Percentiles rank a stretch among this genome's conserved stretches.
These are phyloP conservation scores for Cephalopholis sonnerati DNA, from an alignment of 2,113 vertebrate species.

Conservation along the genomic window DNA sequence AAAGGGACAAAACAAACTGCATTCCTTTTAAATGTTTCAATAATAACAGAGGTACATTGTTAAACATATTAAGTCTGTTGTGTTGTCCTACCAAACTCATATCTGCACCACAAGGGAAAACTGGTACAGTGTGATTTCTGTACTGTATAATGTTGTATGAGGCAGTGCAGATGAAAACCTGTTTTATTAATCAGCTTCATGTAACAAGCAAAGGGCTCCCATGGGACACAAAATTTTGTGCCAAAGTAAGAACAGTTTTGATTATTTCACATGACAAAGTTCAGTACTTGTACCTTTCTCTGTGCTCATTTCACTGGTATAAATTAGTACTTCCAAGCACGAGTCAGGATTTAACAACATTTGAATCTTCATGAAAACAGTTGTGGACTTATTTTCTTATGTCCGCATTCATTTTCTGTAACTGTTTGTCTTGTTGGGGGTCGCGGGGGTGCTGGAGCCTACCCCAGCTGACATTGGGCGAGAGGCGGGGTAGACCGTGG, in stretches of 20 bases:
- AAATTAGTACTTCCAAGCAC: too few relatives aligned
- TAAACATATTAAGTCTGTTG: background rate
- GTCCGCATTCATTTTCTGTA: background rate
- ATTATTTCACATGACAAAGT: background rate
- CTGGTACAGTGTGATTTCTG: background rate
- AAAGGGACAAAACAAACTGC: constrained; percentile 11
- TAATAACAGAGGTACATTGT: background rate
- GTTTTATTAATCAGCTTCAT: background rate
- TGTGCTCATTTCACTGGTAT: background rate
- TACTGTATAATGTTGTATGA: background rate
- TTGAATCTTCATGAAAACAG: background rate
- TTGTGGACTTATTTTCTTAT: background rate
- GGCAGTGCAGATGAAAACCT: background rate
- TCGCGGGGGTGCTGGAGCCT: too few relatives aligned
- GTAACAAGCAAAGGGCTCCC: background rate
- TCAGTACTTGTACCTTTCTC: background rate
- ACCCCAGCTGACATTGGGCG: too few relatives aligned
- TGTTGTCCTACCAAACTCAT: background rate
- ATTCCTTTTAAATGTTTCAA: constrained; percentile 2
- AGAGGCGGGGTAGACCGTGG: too few relatives aligned
- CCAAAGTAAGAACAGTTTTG: background rate
- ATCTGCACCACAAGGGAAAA: background rate
- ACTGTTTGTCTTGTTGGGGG: too few relatives aligned
- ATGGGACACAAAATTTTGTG: background rate
- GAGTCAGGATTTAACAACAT: too few relatives aligned